Base-by-base conservation (phyloP, 2,797 vertebrate species). In the Triplophysa yarkandensis region DNA sequence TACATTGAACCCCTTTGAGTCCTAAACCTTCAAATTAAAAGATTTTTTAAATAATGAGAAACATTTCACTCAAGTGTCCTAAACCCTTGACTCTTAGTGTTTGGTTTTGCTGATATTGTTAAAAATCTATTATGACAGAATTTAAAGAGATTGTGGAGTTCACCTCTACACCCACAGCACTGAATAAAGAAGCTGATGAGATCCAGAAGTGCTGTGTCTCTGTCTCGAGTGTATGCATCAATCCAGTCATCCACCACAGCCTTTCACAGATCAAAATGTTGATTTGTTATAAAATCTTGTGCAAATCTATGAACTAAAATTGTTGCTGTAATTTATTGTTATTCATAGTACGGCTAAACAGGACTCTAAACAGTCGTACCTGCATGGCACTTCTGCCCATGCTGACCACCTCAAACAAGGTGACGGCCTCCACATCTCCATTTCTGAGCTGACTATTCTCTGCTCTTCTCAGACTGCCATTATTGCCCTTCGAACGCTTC, bases 151-250 rank as follows among this genome's bases (percentile, higher is more conserved):
- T 13, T 57, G 7, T 19, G 28, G 41, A 70, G 71, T 83, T 92
- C 90, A 85, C 96, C 95, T 94, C 94, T 95, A 86, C 94, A 97
- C 43, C 95, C 95, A n/a, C 90, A 95, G 83, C 95, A 96, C 85
- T 97, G 95, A 82, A 97, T 95, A 88, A 96, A 98, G 88, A 97
- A 98, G 87, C 92, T 95, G 89, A 97, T 94, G 84, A 98, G 94
- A 80, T 97, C 95, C 14, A 98, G 91, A 74, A 98, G 91, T n/a
- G 95, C 92, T 23, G 93, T 87, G 84, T 97, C 94, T 85, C 93
- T 90, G 88, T 96, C 93, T 44, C 83, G 83, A 70, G 87, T 85
- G 71, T 97, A 98, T 7, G 93, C 92, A 82, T 95, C 92, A 2
- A 95, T 90, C 96, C 96, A 98, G 71, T 95, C 95, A 74, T 93